Conservation (phyloP, 2,113 vertebrate species). For the Telmatochromis sp. region DNA sequence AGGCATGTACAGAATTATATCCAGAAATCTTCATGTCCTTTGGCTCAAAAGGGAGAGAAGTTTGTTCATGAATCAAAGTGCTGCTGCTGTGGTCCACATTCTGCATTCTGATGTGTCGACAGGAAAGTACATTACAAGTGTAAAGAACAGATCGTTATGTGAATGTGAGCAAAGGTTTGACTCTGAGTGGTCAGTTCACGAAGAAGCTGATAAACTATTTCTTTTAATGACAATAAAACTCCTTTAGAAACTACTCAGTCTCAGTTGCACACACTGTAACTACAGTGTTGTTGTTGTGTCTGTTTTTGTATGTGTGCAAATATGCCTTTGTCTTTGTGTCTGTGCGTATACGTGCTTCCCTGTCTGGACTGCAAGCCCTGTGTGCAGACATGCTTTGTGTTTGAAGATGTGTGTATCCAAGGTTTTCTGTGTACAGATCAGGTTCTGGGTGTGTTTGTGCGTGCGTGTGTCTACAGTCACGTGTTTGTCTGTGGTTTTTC, state of each 20-base stretch:
- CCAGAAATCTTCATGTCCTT: accelerated
- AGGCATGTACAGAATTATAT: background rate
- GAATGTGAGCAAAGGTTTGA: background rate
- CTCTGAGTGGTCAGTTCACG: background rate
- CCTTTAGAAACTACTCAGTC: background rate
- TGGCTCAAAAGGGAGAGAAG: background rate
- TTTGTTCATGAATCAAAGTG: background rate
- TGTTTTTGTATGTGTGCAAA: background rate
- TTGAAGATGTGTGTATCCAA: background rate
- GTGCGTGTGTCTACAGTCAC: background rate
- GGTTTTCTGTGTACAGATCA: background rate
- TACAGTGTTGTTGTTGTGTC: background rate
- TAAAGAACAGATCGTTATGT: background rate
- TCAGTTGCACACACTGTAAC: background rate
- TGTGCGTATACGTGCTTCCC: background rate
- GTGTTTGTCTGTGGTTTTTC: constrained; percentile 35
- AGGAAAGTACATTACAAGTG: background rate
- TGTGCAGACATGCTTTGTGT: background rate
- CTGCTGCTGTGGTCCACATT: background rate
- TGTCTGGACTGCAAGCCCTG: background rate
- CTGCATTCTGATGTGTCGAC: background rate
- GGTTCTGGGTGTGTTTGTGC: constrained; percentile 6
- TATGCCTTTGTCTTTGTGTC: background rate
- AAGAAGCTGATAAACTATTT: background rate
- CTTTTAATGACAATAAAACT: accelerated